Evolutionary conservation across 2,888 invertebrate species (phyloP).

Genomic region (Scelioninae gen. 2): DNA sequence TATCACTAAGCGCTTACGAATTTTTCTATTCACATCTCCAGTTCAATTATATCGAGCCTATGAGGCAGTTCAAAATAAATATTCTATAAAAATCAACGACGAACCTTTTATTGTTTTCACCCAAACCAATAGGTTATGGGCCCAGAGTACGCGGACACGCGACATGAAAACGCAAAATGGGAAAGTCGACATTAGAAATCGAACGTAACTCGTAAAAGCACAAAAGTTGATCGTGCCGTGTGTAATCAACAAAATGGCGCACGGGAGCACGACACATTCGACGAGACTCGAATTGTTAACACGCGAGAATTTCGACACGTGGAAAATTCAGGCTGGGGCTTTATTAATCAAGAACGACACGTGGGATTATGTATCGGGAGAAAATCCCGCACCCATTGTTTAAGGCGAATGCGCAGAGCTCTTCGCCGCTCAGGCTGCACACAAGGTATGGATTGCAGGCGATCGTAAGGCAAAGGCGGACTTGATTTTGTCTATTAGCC

Average conservation of each 20-base stretch:
- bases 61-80: no score
- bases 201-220: no score
- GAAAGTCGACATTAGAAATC: no score
- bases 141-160: no score
- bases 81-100: no score
- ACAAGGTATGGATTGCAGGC: not conserved
- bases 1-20: no score
- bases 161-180: no score
- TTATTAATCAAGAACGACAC: not conserved
- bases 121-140: no score
- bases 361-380: not conserved
- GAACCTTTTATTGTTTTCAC: no score
- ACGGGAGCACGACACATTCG: not conserved
- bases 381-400: not conserved
- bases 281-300: not conserved
- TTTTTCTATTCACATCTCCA: no score
- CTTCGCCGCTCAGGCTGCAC: not conserved
- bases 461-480: not conserved
- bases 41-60: no score
- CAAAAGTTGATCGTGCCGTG: no score
- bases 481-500: not conserved
- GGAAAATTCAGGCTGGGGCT: not conserved
- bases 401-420: not conserved
- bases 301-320: not conserved
- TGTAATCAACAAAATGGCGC: conserved; percentile 1